Conservation (phyloP, 1,140 invertebrate genomes). For the Caenorhabditis brenneri region DNA sequence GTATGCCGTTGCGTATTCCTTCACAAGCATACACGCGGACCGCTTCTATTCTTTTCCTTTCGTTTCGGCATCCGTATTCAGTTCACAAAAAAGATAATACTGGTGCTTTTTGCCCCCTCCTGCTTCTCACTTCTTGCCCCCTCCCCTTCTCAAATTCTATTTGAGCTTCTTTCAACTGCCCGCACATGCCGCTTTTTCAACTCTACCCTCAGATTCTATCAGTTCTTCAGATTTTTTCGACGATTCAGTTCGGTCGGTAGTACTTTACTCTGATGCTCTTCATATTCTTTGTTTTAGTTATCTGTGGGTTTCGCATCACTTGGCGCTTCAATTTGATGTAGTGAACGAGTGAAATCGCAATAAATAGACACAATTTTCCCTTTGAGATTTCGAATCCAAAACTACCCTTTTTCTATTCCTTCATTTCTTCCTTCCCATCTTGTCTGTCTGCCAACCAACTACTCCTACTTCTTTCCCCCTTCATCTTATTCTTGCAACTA, state of each 20-base stretch:
- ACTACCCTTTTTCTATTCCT: neutral
- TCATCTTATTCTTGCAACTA: slow-evolving; percentile 27
- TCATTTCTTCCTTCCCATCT: neutral
- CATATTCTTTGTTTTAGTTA: neutral
- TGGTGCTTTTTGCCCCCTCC: slow-evolving; percentile 30
- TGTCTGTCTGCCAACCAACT: no score
- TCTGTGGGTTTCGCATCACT: neutral
- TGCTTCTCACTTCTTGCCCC: slow-evolving; percentile 32
- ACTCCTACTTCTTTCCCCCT: neutral
- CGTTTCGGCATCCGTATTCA: slow-evolving; percentile 34
- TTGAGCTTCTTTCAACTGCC: slow-evolving; percentile 39
- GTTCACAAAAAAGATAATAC: slow-evolving; percentile 42
- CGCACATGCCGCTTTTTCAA: slow-evolving; percentile 35
- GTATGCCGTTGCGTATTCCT: neutral
- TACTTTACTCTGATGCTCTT: neutral
- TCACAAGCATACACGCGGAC: neutral
- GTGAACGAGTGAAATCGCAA: slow-evolving; percentile 38
- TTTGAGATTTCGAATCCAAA: slow-evolving; percentile 29
- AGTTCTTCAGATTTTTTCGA: neutral
- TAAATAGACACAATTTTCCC: slow-evolving; percentile 36
- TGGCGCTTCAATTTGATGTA: slow-evolving; percentile 22
- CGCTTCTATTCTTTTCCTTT: slow-evolving; percentile 4
- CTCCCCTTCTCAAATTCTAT: slow-evolving; percentile 33
- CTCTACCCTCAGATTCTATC: neutral
- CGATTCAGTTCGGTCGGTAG: neutral